A percentile compares a stretch with the other conserved stretches of the same genome.
Evolutionary conservation across 2,888 invertebrate species (phyloP).

Genomic region (Drosophila subquinaria): DNA sequence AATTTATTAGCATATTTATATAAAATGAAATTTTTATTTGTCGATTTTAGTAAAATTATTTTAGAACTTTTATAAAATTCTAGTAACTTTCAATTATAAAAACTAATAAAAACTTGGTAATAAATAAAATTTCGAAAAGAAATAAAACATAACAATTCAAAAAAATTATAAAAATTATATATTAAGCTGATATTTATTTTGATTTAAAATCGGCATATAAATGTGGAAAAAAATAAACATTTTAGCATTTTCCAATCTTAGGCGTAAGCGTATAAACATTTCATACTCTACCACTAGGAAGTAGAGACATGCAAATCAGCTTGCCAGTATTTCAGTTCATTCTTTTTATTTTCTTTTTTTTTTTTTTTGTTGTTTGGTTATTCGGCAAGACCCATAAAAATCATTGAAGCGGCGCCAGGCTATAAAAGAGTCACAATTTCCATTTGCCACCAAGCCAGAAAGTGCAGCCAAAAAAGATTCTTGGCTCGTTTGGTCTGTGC

Average conservation of each 20-base stretch:
- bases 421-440: slow-evolving; percentile 74
- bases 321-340: slow-evolving; percentile 38
- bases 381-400: slow-evolving; percentile 74
- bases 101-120: too few relatives aligned
- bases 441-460: slow-evolving; percentile 55
- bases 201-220: too few relatives aligned
- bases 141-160: too few relatives aligned
- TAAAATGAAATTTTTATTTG: too few relatives aligned
- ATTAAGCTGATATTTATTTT: too few relatives aligned
- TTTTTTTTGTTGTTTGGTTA: slow-evolving; percentile 13
- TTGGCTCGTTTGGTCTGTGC: slow-evolving; percentile 68
- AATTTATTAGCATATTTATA: too few relatives aligned
- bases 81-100: too few relatives aligned
- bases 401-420: slow-evolving; percentile 80
- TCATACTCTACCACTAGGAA: slow-evolving; percentile 1
- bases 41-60: too few relatives aligned
- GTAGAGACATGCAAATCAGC: slow-evolving; percentile 72
- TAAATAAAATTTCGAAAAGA: too few relatives aligned
- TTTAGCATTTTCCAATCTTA: neutral
- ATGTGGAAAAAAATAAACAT: too few relatives aligned
- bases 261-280: neutral
- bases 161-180: too few relatives aligned
- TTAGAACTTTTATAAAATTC: too few relatives aligned
- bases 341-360: slow-evolving; percentile 30
- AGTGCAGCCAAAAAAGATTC: slow-evolving; percentile 46